phyloP scores from a whole-genome alignment of 2,113 vertebrate genomes.

The Etia nguti region DNA sequence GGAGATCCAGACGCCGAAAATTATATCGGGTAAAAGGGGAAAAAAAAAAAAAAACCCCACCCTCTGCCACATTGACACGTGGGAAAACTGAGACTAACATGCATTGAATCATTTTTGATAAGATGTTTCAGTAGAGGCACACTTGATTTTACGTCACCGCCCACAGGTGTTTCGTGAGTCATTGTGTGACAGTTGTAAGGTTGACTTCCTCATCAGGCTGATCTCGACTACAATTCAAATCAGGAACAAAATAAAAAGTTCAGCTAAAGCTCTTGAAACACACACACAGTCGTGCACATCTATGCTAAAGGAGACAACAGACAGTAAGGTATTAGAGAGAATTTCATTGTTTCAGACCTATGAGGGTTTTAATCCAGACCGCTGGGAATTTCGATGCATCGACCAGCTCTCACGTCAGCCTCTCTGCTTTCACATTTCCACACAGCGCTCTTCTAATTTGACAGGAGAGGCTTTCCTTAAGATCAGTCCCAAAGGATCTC shows the following conservation, averaged over 20 bases:
- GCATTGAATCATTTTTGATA: neutral
- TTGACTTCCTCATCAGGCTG: constrained; percentile 10
- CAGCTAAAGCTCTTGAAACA: neutral
- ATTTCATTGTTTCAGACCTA: neutral
- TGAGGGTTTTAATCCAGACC: neutral
- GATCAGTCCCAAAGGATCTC: constrained; percentile 1
- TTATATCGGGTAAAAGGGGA: constrained; percentile 96
- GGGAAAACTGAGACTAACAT: neutral
- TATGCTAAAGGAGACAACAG: neutral
- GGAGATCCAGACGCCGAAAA: constrained; percentile 98
- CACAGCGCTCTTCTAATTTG: neutral
- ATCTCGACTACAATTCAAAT: neutral
- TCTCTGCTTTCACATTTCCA: neutral
- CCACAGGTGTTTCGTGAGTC: constrained; percentile 24
- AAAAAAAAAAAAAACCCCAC: neutral
- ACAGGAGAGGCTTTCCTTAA: neutral
- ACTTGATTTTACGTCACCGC: neutral
- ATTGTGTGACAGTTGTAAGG: neutral
- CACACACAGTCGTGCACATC: neutral
- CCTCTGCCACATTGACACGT: neutral
- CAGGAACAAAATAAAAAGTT: neutral
- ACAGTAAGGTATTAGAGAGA: neutral
- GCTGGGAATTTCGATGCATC: neutral
- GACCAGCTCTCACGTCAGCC: neutral
- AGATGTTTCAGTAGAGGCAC: neutral